Percentiles rank a stretch among this genome's conserved stretches.
Evolutionary conservation across 1,140 invertebrate species (phyloP).

Genomic region (Diachasmimorpha longicaudata): DNA sequence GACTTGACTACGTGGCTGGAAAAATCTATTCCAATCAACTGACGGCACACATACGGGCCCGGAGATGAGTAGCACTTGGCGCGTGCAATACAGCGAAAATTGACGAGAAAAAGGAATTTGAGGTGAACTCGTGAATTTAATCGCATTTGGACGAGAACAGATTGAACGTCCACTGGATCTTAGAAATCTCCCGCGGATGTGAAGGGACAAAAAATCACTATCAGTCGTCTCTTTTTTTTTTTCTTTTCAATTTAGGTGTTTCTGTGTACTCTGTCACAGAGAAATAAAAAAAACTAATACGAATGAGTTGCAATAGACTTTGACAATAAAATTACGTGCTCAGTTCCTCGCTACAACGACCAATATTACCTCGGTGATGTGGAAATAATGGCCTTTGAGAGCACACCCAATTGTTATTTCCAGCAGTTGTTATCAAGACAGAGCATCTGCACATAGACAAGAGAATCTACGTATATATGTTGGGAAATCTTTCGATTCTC

Average conservation of each 20-base stretch:
- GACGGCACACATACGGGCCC: background rate
- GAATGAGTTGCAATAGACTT: background rate
- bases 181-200: background rate
- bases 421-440: constrained; percentile 4
- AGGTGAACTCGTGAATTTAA: background rate
- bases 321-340: constrained; percentile 13
- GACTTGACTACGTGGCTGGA: constrained; percentile 8
- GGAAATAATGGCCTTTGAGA: constrained; percentile 24
- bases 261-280: background rate
- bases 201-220: background rate
- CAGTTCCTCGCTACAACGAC: constrained; percentile 12
- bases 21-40: constrained; percentile 10
- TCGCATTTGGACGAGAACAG: background rate
- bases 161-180: background rate
- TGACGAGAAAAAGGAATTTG: background rate
- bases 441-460: background rate
- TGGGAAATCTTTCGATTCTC: background rate
- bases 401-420: constrained; percentile 14
- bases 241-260: background rate
- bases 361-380: constrained; percentile 6
- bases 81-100: background rate
- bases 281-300: background rate
- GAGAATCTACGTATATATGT: background rate
- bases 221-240: background rate
- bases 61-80: constrained; percentile 7